Conservation (phyloP, 2,113 vertebrate genomes). For the Paralichthys olivaceus region DNA sequence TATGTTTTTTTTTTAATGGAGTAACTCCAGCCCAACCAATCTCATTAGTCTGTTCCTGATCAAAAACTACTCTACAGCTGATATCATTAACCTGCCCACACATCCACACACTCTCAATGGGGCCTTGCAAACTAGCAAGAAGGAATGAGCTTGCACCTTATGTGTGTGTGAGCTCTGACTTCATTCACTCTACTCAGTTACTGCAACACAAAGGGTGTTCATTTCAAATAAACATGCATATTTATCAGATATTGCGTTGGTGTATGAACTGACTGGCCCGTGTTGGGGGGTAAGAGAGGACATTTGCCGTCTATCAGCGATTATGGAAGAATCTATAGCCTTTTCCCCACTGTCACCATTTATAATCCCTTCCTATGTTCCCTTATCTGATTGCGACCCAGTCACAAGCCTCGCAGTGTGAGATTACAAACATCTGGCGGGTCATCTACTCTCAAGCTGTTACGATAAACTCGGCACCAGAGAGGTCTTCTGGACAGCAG, state of each 20-base stretch:
- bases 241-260: background rate
- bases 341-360: constrained; percentile 59
- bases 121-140: constrained; percentile 48
- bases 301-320: constrained; percentile 38
- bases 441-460: constrained; percentile 78
- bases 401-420: constrained; percentile 68
- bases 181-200: constrained; percentile 20
- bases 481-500: constrained; percentile 48
- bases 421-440: constrained; percentile 81
- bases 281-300: constrained; percentile 33
- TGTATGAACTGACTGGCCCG: background rate
- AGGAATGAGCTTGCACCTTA: constrained; percentile 41
- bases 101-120: constrained; percentile 66
- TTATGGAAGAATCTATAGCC: constrained; percentile 51
- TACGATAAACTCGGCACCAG: constrained; percentile 60
- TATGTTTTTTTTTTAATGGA: constrained; percentile 50
- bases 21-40: constrained; percentile 55
- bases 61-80: constrained; percentile 69
- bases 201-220: background rate
- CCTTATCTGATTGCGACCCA: constrained; percentile 71
- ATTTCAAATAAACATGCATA: background rate
- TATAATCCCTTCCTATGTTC: constrained; percentile 70
- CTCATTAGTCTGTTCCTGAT: constrained; percentile 71
- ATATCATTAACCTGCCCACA: constrained; percentile 76
- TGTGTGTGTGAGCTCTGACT: constrained; percentile 31